Evolutionary conservation across 2,113 vertebrate genomes (phyloP).

Genomic region (Oophaga pumilio): DNA sequence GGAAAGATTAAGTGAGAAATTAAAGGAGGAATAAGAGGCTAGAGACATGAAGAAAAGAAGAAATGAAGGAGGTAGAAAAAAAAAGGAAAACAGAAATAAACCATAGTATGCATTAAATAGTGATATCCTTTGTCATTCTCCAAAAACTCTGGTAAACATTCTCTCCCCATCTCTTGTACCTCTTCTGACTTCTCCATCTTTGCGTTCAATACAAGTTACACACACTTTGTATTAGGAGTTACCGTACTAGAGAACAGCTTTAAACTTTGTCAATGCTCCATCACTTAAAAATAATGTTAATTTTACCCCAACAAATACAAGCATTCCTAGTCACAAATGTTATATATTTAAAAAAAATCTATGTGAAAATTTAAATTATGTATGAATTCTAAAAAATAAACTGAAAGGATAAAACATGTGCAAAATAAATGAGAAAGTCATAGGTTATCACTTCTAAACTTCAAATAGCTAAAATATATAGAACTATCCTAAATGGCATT

Average conservation of each 20-base stretch:
- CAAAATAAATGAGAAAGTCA: background rate
- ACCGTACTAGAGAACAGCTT: too few species aligned
- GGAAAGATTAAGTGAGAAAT: background rate
- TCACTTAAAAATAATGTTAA: background rate
- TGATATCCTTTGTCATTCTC: too few species aligned
- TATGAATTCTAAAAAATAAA: background rate
- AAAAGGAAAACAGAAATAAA: background rate
- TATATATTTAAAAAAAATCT: background rate
- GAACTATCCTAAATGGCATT: constrained; percentile 12
- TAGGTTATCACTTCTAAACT: background rate
- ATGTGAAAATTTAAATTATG: background rate
- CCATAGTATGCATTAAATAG: too few species aligned
- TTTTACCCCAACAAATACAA: too few species aligned
- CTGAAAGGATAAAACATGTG: background rate
- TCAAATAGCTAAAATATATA: constrained; percentile 3
- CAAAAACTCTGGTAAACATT: too few species aligned
- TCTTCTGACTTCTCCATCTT: too few species aligned
- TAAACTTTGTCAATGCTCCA: background rate
- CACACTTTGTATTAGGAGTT: too few species aligned
- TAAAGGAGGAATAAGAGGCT: background rate
- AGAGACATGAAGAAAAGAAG: background rate
- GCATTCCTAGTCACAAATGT: background rate
- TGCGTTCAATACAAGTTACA: too few species aligned
- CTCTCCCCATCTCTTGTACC: too few species aligned
- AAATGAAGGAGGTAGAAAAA: background rate